Conservation (phyloP, 2,113 vertebrate genomes). For the Cochlearius cochlearius region DNA sequence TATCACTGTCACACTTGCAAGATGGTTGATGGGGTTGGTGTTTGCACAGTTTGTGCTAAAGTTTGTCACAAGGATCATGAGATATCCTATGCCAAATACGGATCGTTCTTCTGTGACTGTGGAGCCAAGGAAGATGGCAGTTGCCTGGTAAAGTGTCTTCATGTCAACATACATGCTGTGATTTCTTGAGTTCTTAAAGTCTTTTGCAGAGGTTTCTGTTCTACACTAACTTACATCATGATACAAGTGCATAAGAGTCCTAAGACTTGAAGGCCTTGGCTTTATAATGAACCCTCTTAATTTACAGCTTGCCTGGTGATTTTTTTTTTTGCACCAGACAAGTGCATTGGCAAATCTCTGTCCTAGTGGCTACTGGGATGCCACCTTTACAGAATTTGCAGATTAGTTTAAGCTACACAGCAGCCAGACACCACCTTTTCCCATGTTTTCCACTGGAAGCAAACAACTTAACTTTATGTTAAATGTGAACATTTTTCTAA, state of each 20-base stretch:
- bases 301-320: neutral
- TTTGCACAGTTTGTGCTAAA: conserved; percentile 98
- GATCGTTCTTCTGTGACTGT: conserved; percentile 99
- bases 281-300: neutral
- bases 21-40: conserved; percentile 98
- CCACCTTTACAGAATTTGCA: neutral
- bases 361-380: neutral
- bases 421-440: neutral
- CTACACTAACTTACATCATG: neutral
- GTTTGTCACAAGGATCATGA: conserved; percentile 99
- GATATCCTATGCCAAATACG: conserved; percentile 98
- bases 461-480: neutral
- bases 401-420: neutral
- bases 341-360: neutral
- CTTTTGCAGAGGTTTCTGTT: neutral
- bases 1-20: conserved; percentile 99
- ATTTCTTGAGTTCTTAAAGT: neutral
- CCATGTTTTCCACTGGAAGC: neutral
- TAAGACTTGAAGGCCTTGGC: neutral
- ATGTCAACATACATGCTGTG: neutral
- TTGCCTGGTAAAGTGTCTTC: conserved; percentile 88
- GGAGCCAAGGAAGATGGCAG: conserved; percentile 99
- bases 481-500: neutral
- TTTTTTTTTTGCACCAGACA: neutral
- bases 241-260: rapidly evolving